Percentiles rank a stretch among this genome's conserved stretches.
Evolutionary conservation across 2,113 vertebrate species (phyloP).

Genomic region (Chaetorhynchus papuensis): DNA sequence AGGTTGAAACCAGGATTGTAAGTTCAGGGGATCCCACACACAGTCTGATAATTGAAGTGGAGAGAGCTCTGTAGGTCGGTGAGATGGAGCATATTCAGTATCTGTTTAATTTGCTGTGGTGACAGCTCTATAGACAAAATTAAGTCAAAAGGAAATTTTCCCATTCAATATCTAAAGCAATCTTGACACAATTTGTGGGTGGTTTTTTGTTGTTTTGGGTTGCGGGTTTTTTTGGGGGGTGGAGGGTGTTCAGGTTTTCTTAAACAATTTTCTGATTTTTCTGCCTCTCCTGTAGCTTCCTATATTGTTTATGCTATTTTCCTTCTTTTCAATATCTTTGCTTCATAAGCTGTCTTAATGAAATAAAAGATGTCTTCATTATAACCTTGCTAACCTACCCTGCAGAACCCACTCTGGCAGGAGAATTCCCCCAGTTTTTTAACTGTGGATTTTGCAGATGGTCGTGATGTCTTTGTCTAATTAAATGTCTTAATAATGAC

Average conservation of each 20-base stretch:
- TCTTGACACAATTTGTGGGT: rapidly evolving
- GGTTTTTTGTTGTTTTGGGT: neutral
- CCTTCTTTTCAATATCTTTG: neutral
- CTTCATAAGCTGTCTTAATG: neutral
- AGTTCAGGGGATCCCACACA: neutral
- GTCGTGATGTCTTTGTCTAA: neutral
- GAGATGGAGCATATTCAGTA: neutral
- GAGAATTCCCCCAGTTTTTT: neutral
- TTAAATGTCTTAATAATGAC: neutral
- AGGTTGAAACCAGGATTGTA: neutral
- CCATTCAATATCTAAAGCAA: neutral
- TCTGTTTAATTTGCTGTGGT: neutral
- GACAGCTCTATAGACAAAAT: neutral
- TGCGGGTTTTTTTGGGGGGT: neutral
- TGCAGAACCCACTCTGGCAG: neutral
- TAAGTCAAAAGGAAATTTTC: neutral
- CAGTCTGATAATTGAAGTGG: neutral
- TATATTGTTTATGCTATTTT: neutral
- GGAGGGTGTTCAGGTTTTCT: rapidly evolving
- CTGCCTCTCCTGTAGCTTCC: neutral
- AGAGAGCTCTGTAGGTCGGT: neutral
- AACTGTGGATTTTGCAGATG: neutral
- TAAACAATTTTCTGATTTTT: neutral
- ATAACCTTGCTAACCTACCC: neutral
- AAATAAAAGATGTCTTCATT: neutral